Percentiles rank a stretch among this genome's conserved stretches.
Conservation (phyloP, 2,797 vertebrate genomes). For the Sandelia bainsii region DNA sequence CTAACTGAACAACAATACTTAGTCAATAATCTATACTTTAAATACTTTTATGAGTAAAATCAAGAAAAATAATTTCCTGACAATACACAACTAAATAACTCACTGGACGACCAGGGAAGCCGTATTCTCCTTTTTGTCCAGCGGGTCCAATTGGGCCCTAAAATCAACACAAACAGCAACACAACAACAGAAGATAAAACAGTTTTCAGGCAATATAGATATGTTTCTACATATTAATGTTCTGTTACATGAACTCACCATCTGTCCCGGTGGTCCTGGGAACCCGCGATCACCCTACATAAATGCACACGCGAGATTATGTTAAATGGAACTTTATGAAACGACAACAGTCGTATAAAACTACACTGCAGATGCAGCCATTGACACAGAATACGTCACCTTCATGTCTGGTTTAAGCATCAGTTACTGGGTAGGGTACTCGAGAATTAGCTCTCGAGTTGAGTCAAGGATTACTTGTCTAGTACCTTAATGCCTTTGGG, state of each 20-base stretch:
- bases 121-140: constrained; percentile 94
- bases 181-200: background rate
- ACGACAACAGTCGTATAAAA: background rate
- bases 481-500: constrained; percentile 86
- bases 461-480: background rate
- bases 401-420: no score
- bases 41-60: no score
- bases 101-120: constrained; percentile 92
- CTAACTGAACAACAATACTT: background rate
- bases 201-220: background rate
- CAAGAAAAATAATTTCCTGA: background rate
- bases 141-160: constrained; percentile 91
- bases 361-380: background rate
- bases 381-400: no score
- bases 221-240: background rate
- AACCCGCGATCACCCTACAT: constrained; percentile 88
- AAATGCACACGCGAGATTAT: constrained; percentile 2
- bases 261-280: constrained; percentile 76
- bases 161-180: constrained; percentile 33
- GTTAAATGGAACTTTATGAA: background rate
- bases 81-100: constrained; percentile 58
- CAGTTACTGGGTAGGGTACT: background rate
- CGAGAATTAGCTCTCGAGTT: background rate
- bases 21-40: no score
- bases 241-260: constrained; percentile 61